Evolutionary conservation across 2,888 invertebrate species (phyloP).

Genomic region (Julus scandinavius): DNA sequence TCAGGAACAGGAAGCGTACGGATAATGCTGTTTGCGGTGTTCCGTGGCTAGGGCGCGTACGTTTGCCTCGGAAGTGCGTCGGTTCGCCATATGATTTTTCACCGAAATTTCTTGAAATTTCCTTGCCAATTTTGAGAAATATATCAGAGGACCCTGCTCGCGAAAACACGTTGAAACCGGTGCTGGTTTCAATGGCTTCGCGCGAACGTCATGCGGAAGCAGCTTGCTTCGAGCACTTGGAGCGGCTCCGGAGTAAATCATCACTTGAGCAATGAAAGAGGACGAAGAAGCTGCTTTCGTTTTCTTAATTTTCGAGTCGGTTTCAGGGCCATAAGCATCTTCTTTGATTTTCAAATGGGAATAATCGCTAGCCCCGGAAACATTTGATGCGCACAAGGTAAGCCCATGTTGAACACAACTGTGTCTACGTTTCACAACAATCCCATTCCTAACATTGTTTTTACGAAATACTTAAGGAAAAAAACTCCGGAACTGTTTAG

Average conservation of each 20-base stretch:
- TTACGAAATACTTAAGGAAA: no score
- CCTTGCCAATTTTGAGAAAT: neutral
- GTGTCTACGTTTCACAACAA: no score
- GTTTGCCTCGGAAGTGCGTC: neutral
- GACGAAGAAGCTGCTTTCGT: neutral
- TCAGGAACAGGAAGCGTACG: neutral
- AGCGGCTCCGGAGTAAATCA: neutral
- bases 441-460: no score
- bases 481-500: no score
- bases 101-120: neutral
- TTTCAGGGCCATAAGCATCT: neutral
- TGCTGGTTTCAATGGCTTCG: constrained; percentile 8
- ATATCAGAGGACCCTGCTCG: no score
- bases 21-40: constrained; percentile 16
- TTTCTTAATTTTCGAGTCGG: neutral
- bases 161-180: constrained; percentile 10
- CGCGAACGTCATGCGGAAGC: neutral
- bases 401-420: no score
- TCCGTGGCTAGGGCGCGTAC: constrained; percentile 12
- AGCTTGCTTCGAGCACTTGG: neutral
- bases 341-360: neutral
- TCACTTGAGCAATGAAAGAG: constrained; percentile 14
- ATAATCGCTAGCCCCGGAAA: neutral
- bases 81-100: neutral
- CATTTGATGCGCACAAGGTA: constrained; percentile 9